Conservation (phyloP, 2,888 invertebrate genomes). For the Microplitis deprimator region DNA sequence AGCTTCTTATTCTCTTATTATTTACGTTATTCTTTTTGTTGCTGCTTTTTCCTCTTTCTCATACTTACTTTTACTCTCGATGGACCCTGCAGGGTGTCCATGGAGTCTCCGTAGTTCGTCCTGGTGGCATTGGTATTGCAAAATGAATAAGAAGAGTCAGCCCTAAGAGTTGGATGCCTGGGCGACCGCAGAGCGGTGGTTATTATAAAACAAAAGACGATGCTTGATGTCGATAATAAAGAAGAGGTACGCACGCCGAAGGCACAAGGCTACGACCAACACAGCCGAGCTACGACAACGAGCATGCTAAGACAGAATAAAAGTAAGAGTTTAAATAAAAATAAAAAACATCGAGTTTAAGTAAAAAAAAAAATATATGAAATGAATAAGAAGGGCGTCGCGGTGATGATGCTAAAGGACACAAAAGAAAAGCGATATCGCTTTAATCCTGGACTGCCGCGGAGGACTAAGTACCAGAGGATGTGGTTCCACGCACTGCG, state of each 20-base stretch:
- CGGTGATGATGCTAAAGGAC: slow-evolving; percentile 37
- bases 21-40: background rate
- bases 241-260: slow-evolving; percentile 61
- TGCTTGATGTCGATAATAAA: slow-evolving; percentile 68
- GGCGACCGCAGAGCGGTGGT: slow-evolving; percentile 53
- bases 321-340: slow-evolving; percentile 24
- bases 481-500: slow-evolving; percentile 71
- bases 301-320: slow-evolving; percentile 9
- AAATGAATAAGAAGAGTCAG: slow-evolving; percentile 51
- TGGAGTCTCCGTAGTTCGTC: slow-evolving; percentile 24
- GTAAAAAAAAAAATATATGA: slow-evolving; percentile 19
- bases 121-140: slow-evolving; percentile 48
- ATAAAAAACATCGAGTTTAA: slow-evolving; percentile 20
- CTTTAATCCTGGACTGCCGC: slow-evolving; percentile 50
- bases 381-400: slow-evolving; percentile 44
- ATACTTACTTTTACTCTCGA: background rate
- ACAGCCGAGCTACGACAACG: background rate
- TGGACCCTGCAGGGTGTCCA: slow-evolving; percentile 36
- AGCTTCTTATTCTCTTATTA: background rate
- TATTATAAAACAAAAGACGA: slow-evolving; percentile 70
- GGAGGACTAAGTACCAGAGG: slow-evolving; percentile 58
- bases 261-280: slow-evolving; percentile 46
- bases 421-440: slow-evolving; percentile 60
- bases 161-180: slow-evolving; percentile 55
- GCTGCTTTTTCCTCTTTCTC: background rate